Evolutionary conservation across 2,113 vertebrate genomes (phyloP), one percentile per base, ranked within the genome.

Genomic region (Chionomys nivalis): DNA sequence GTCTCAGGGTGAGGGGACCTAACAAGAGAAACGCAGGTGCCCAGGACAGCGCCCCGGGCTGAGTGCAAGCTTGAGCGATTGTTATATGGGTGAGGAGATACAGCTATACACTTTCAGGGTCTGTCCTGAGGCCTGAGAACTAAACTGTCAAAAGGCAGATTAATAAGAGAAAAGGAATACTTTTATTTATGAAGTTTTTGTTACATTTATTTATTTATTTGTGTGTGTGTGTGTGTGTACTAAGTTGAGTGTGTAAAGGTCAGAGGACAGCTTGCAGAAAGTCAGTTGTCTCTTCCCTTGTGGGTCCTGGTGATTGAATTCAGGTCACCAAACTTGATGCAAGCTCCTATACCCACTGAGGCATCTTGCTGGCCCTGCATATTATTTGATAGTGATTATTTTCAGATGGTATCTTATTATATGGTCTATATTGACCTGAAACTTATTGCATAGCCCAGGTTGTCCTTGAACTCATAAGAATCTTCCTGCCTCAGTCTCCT

Each of bases 41-140:
- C 75, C 1, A 0, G 39, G 52, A 6, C 75, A 9, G 24, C 0
- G 11, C 44, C 23, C 10, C 58, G 4, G 28, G 55, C 3, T 0
- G 7, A 63, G 58, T 31, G 2, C 8, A 5, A 24, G 61, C 17
- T 65, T 55, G 26, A 39, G 58, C 6, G 23, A 2, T 49, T 8
- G 42, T 68, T 19, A 47, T 16, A 14, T 39, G 52, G 11, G 5
- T 2, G 31, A 81, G 26, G 52, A 63, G 42, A 36, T 21, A 0
- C 0, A n/a, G 36, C 7, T 76, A 1, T 63, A 8, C 3, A 1
- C 55, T 68, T 24, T 52, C 16, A 24, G 36, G 21, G 58, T 92
- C 36, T 42, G 24, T 49, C 21, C 39, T 9, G 55, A 31, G 76
- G 66, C 12, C 36, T 44, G 55, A 52, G 77, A 65, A 66, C 52